Base-by-base conservation (phyloP, 92 coral and sea anemone species). In the Parazoanthus swiftii region DNA sequence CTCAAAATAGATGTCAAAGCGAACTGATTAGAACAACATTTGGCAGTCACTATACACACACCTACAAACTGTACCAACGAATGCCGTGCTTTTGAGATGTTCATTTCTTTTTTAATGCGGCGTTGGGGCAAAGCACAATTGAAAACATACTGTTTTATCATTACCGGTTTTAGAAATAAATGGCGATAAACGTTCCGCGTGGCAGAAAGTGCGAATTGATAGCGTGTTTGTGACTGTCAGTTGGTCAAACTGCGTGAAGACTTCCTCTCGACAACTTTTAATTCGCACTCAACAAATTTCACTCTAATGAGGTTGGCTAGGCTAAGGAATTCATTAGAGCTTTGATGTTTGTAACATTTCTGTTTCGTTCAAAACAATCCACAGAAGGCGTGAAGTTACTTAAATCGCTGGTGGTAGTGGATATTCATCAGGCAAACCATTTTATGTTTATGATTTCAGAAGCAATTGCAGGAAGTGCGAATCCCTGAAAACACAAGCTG, bases 121-220 rank as follows among this genome's bases (percentile, higher is more conserved):
- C 25, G 6, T 67, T 23, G 4, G 11, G 15, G 16, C 76, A 66
- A 66, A 66, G 29, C 73, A 18, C n/a, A 21, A 67, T 67, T 67
- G 73, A 10, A 48, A 48, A 1, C 51, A 63, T 63, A 21, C 70
- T 2, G 25, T 5, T 63, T 58, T 14, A 23, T 63, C 70, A 63
- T 63, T 8, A 63, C 11, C 68, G 20, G 42, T 29, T 72, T 72
- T 29, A 8, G 36, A 36, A 72, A 33, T 73, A 73, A 73, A 15
- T 73, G 42, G 77, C 29, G 77, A 14, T 73, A 73, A 73, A 73
- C 42, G 77, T 73, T 73, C 37, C 77, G 43, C 77, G 42, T 73
- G 77, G 77, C 77, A 35, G 2, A 29, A 33, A 42, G 20, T 36
- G 77, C 77, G 77, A 73, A 73, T 11, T 73, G 77, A 73, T 33